phyloP scores from a whole-genome alignment of 2,797 vertebrate species.

The Sebastes paucispinis region DNA sequence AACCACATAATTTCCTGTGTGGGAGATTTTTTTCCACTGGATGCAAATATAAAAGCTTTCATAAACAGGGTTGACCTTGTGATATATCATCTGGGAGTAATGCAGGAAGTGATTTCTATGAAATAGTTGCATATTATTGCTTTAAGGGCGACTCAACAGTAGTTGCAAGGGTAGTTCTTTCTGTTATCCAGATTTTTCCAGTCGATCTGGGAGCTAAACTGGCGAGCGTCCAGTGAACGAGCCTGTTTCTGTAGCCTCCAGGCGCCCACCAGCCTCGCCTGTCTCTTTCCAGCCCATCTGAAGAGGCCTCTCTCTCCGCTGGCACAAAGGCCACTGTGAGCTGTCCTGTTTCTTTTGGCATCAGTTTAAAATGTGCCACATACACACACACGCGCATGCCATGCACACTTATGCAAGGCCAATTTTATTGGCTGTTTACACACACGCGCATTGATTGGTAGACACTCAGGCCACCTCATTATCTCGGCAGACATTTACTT shows the following conservation, averaged over 20 bases:
- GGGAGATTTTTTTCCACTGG: neutral
- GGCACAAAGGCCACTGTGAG: conserved; percentile 11
- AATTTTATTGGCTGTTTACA: conserved; percentile 38
- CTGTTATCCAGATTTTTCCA: neutral
- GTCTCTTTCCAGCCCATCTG: neutral
- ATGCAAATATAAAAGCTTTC: neutral
- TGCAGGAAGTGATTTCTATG: neutral
- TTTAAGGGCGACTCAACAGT: neutral
- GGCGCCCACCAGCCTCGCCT: neutral
- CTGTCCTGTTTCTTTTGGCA: conserved; percentile 27
- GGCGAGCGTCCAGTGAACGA: neutral
- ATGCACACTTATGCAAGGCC: neutral
- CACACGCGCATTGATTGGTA: conserved; percentile 37
- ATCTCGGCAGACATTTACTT: conserved; percentile 57
- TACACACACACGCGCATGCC: neutral
- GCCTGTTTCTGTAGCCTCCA: neutral
- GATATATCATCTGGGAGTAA: neutral
- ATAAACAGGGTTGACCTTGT: neutral
- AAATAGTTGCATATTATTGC: neutral
- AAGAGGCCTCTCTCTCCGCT: neutral
- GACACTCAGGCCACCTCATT: conserved; percentile 51
- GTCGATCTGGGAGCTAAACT: conserved; percentile 10
- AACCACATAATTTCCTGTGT: neutral
- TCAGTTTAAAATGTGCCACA: conserved; percentile 7
- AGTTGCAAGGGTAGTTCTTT: neutral